Base-by-base conservation (phyloP, 2,113 vertebrate species). In the Platysternon megacephalum region DNA sequence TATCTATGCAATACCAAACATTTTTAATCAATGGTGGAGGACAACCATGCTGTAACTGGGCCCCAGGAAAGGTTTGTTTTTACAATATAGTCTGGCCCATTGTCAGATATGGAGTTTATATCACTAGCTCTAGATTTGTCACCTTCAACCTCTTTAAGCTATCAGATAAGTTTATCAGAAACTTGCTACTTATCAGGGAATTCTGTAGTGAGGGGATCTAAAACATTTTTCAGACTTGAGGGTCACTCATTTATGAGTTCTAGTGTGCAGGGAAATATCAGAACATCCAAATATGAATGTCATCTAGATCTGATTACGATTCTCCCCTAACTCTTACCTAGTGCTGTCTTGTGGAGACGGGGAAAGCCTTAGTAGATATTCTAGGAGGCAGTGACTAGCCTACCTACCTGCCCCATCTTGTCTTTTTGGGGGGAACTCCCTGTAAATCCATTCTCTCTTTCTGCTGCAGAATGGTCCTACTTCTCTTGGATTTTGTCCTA, bases 331-430 rank as follows among this genome's bases (percentile, higher is more conserved):
- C 39, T 42, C 52, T 76, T n/a, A 2, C 22, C 29, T 55, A 35
- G 55, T 1, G 0, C 22, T 53, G 1, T 19, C 35, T 4, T 82
- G 53, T 56, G 49, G 11, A 0, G 1, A 84, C 44, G 55, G 16
- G 28, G 78, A 49, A 35, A 29, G 19, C 1, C 5, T 44, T 32
- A 1, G 19, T 1, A 0, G 22, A 14, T 76, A 46, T 76, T 12
- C 52, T 29, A 82, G 90, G 21, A 17, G 51, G 9, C 0, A 53
- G 21, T 29, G 3, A 11, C 12, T 58, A 42, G 3, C 21, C 1
- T 42, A 42, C 72, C 39, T 72, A 10, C 17, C 8, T 39, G 22
- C 3, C 7, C 52, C 26, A 17, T 32, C 21, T 39, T 4, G 8
- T 3, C 81, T 4, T 9, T 17, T 2, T 42, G 1, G 2, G 21